A percentile compares a stretch with the other conserved stretches of the same genome.
phyloP scores from a whole-genome alignment of 2,797 vertebrate species.

The Melanotaenia nigrans region DNA sequence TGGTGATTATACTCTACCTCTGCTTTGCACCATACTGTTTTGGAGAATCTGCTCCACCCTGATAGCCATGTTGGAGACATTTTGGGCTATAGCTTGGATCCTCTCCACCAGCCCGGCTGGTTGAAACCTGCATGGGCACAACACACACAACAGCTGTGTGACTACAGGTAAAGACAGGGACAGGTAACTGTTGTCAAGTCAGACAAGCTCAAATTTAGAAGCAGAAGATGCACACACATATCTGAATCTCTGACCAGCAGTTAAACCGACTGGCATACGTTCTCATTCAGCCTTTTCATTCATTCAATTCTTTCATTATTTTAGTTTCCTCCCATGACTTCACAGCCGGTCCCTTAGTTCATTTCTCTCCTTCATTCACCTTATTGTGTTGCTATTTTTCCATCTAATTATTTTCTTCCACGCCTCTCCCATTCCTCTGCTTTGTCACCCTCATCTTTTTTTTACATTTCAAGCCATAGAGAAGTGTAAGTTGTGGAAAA shows the following conservation, averaged over 20 bases:
- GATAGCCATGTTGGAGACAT: constrained; percentile 93
- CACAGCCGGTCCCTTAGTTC: neutral
- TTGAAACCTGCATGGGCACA: constrained; percentile 83
- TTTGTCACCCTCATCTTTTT: constrained; percentile 1
- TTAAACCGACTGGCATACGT: neutral
- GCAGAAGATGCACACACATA: neutral
- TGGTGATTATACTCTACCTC: constrained; percentile 78
- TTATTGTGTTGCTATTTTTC: constrained; percentile 21
- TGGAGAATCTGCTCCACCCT: constrained; percentile 96
- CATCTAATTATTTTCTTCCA: neutral
- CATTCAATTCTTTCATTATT: too few species aligned
- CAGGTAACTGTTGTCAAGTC: neutral
- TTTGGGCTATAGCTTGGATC: constrained; percentile 98
- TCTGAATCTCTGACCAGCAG: neutral
- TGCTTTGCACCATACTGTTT: constrained; percentile 87
- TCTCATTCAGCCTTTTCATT: neutral
- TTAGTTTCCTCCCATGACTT: neutral
- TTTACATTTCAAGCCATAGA: constrained; percentile 60
- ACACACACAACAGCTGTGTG: constrained; percentile 14
- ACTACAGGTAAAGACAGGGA: constrained; percentile 8
- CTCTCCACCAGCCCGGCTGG: constrained; percentile 90
- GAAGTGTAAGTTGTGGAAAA: constrained; percentile 62
- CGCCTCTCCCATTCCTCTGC: neutral
- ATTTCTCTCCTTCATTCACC: neutral
- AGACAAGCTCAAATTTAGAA: constrained; percentile 8